A percentile compares a stretch with the other conserved stretches of the same genome.
phyloP scores from a whole-genome alignment of 2,888 invertebrate species.

The Zele albiditarsus region DNA sequence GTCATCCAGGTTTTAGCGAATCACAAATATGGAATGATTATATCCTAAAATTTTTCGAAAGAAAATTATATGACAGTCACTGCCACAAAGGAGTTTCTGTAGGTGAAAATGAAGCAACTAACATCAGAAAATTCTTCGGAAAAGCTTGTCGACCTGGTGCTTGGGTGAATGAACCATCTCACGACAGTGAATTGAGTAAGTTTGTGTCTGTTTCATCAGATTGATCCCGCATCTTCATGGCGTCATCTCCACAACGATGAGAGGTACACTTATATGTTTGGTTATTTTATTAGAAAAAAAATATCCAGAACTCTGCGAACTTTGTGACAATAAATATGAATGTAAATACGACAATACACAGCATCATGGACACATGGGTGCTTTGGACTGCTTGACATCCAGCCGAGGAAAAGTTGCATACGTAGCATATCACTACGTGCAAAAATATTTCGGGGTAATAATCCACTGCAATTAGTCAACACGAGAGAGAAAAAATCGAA shows the following conservation, averaged over 20 bases:
- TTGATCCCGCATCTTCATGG: not conserved
- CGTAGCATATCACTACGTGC: conserved; percentile 75
- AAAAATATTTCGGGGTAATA: conserved; percentile 75
- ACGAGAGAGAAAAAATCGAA: no score
- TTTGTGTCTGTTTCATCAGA: conserved; percentile 48
- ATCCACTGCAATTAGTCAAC: not conserved
- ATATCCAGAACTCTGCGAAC: conserved; percentile 76
- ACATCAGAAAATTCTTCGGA: conserved; percentile 79
- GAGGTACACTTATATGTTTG: not conserved
- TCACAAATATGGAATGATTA: conserved; percentile 77
- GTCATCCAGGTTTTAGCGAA: conserved; percentile 79
- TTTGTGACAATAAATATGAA: conserved; percentile 73
- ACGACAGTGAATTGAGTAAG: conserved; percentile 78
- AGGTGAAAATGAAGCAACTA: conserved; percentile 77
- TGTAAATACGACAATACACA: conserved; percentile 69
- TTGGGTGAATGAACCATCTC: conserved; percentile 76
- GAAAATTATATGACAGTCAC: conserved; percentile 63
- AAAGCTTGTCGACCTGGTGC: conserved; percentile 83
- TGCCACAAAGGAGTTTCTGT: conserved; percentile 68
- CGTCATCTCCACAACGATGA: not conserved
- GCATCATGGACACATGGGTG: conserved; percentile 78
- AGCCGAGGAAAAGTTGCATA: conserved; percentile 78
- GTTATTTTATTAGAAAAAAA: conserved; percentile 72
- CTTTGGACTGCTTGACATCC: conserved; percentile 77
- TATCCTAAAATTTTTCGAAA: conserved; percentile 78